Conservation (phyloP, 2,888 invertebrate genomes). For the Arrhopalites spinosus region DNA sequence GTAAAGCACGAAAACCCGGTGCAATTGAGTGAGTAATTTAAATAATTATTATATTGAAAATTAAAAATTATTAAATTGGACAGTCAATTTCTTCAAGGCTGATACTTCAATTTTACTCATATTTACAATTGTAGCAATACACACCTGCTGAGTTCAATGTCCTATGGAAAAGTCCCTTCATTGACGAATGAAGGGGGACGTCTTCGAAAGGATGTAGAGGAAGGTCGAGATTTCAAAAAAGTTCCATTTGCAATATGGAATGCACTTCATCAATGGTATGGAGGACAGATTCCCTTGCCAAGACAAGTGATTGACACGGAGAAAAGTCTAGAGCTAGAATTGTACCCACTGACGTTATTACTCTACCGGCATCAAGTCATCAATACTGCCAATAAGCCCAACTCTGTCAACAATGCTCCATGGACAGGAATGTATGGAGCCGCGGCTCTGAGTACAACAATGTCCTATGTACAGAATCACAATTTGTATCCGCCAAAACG, state of each 20-base stretch:
- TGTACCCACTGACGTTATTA: constrained; percentile 79
- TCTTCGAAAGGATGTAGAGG: constrained; percentile 66
- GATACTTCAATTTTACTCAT: too few species aligned
- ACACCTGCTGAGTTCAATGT: constrained; percentile 68
- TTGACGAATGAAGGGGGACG: constrained; percentile 88
- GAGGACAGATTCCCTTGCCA: constrained; percentile 77
- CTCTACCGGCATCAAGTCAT: constrained; percentile 72
- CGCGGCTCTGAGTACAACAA: constrained; percentile 64
- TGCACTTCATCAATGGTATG: constrained; percentile 82
- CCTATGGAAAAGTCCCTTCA: constrained; percentile 63
- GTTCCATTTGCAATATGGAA: constrained; percentile 84
- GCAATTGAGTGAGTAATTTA: constrained; percentile 69
- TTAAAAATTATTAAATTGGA: too few species aligned
- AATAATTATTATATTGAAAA: too few species aligned
- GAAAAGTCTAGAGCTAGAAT: constrained; percentile 71
- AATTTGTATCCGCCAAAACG: constrained; percentile 52
- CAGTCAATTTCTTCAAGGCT: too few species aligned
- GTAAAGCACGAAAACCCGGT: constrained; percentile 64
- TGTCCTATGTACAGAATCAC: constrained; percentile 54
- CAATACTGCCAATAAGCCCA: constrained; percentile 46
- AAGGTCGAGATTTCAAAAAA: constrained; percentile 81
- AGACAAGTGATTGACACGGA: constrained; percentile 64
- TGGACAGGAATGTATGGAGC: constrained; percentile 68
- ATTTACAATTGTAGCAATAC: constrained; percentile 63
- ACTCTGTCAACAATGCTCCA: constrained; percentile 50